Conservation (phyloP, 1,140 invertebrate genomes). For the Macrotrachela quadricornifera region DNA sequence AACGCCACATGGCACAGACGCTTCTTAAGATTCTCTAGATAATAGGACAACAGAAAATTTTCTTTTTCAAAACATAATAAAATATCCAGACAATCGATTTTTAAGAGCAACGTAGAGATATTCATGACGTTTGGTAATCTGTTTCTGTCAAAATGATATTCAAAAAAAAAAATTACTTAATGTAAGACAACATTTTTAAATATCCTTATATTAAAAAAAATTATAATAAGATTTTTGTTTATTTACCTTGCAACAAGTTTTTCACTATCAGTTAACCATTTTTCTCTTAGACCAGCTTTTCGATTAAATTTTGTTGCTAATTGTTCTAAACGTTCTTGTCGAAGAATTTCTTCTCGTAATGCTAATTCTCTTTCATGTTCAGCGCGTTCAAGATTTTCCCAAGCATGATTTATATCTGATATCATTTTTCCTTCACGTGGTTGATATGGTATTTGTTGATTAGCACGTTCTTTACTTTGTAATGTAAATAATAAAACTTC, state of each 20-base stretch:
- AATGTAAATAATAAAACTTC: slow-evolving; percentile 90
- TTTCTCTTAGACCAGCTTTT: slow-evolving; percentile 96
- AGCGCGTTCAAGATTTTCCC: slow-evolving; percentile 87
- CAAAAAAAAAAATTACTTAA: too few species aligned
- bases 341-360: slow-evolving; percentile 44
- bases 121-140: too few species aligned
- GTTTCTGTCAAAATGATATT: too few species aligned
- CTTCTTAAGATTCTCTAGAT: too few species aligned
- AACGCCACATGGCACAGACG: too few species aligned
- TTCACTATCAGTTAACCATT: slow-evolving; percentile 96
- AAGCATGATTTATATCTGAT: slow-evolving; percentile 96
- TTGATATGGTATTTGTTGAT: slow-evolving; percentile 88
- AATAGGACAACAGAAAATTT: too few species aligned
- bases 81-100: too few species aligned
- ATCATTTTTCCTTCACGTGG: slow-evolving; percentile 94
- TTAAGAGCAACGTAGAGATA: too few species aligned
- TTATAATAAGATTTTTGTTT: too few species aligned
- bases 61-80: too few species aligned
- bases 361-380: slow-evolving; percentile 94
- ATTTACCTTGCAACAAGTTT: slow-evolving; percentile 55
- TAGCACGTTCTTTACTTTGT: slow-evolving; percentile 91
- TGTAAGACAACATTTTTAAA: too few species aligned
- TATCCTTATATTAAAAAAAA: too few species aligned
- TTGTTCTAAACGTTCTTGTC: slow-evolving; percentile 96
- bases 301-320: slow-evolving; percentile 91